A percentile compares a stretch with the other conserved stretches of the same genome.
phyloP scores from a whole-genome alignment of 1,140 invertebrate species.

The Macrosteles quadrilineatus region DNA sequence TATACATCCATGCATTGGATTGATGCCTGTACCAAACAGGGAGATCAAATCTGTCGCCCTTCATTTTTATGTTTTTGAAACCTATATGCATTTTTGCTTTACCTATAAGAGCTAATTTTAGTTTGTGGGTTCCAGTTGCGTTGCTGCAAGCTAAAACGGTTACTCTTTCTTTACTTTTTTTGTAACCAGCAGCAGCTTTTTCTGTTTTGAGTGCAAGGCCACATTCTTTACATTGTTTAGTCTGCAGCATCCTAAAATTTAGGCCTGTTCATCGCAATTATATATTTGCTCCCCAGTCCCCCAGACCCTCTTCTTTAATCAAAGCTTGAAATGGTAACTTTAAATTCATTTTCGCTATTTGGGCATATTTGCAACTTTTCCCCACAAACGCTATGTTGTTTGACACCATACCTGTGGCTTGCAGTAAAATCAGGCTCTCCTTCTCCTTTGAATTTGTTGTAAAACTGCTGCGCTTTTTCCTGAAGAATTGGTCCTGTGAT shows the following conservation, averaged over 20 bases:
- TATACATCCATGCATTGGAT: too few species aligned
- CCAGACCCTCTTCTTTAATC: not conserved
- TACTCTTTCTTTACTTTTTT: constrained; percentile 19
- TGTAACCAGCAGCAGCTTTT: not conserved
- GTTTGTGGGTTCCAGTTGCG: constrained; percentile 42
- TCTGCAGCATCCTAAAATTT: constrained; percentile 43
- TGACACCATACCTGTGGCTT: not conserved
- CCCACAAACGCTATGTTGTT: not conserved
- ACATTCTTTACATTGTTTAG: too few species aligned
- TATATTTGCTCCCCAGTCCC: constrained; percentile 43
- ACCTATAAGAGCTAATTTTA: constrained; percentile 44
- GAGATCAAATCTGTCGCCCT: too few species aligned
- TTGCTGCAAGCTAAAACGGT: constrained; percentile 39
- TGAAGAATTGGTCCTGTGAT: constrained; percentile 6
- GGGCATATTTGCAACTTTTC: not conserved
- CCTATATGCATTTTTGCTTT: constrained; percentile 45
- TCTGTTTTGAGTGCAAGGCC: constrained; percentile 37
- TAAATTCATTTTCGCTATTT: constrained; percentile 6
- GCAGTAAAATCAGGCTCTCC: not conserved
- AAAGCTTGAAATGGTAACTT: not conserved
- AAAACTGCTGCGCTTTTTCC: constrained; percentile 19
- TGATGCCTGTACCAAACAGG: too few species aligned
- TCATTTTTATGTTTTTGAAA: too few species aligned
- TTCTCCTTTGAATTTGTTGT: constrained; percentile 14
- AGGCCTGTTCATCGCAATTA: constrained; percentile 46